Base-by-base conservation (phyloP, 2,113 vertebrate species). In the Merops nubicus region DNA sequence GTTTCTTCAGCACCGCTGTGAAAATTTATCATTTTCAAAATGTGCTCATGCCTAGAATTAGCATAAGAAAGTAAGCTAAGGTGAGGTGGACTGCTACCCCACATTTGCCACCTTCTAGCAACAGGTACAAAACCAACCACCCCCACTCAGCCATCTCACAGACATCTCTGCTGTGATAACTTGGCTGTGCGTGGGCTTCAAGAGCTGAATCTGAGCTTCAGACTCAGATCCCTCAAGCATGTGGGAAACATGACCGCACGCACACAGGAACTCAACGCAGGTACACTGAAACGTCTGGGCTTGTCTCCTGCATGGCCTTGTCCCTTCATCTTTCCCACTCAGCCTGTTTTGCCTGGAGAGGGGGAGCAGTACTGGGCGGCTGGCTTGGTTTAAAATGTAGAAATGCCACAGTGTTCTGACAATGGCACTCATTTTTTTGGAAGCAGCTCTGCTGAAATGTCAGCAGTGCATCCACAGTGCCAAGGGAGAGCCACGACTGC, bases 401-500 rank as follows among this genome's bases (percentile, higher is more conserved):
- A 78, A 95, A 85, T 36, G 19, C 45, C 34, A 70, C 0, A 0
- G 62, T 72, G 14, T 45, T 88, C 83, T 88, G 69, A 89, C 62
- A 87, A 34, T 4, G 6, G 48, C 69, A 64, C 47, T 74, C 26
- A 47, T 59, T 48, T 26, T 59, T 79, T 86, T n/a, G 60, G 60
- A 92, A 78, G 79, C 48, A 50, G 22, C 68, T 78, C 73, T 57
- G 57, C 51, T 87, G 89, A 94, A 95, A 93, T 76, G 80, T 95
- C 94, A 96, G 20, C 60, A 57, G 74, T 9, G 0, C 69, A 96
- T 72, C 88, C 80, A 6, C 2, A 0, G 69, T 64, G 83, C 91
- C 92, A 85, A 85, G 69, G 88, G 90, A 89, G 57, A 94, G 40
- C 45, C 42, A 63, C 0, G 0, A 85, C 3, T 74, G 69, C 91